Percentiles rank a stretch among this genome's conserved stretches.
These are phyloP conservation scores for Oreortyx pictus DNA, from an alignment of 2,797 vertebrate genomes.

Conservation along the genomic window DNA sequence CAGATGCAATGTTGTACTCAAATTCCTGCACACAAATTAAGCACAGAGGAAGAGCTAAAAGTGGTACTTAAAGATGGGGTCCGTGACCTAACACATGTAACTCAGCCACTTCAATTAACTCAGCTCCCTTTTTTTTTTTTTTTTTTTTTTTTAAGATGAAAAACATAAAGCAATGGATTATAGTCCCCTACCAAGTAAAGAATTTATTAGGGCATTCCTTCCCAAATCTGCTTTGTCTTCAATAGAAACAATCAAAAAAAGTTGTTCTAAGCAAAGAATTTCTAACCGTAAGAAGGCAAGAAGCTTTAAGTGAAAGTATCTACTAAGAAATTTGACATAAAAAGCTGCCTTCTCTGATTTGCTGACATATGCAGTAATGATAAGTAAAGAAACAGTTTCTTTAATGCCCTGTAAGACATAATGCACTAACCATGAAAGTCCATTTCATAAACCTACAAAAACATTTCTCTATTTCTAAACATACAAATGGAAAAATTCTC, in stretches of 20 bases:
- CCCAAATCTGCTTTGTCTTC: neutral
- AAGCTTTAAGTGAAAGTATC: neutral
- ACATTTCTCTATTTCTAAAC: neutral
- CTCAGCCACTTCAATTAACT: neutral
- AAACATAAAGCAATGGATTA: neutral
- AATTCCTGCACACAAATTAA: constrained; percentile 8
- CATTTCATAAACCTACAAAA: neutral
- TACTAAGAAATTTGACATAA: neutral
- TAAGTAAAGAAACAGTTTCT: neutral
- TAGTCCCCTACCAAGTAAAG: neutral
- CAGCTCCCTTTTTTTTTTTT: neutral
- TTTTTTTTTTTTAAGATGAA: too few relatives aligned
- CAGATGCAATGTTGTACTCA: neutral
- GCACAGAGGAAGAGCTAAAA: constrained; percentile 2
- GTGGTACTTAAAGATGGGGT: neutral
- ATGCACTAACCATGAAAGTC: neutral
- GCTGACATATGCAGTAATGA: neutral
- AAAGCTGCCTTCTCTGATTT: neutral
- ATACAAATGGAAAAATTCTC: neutral
- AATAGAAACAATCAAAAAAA: neutral
- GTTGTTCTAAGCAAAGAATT: neutral
- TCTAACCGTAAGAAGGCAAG: neutral
- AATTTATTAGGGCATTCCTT: neutral
- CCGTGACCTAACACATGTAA: neutral
- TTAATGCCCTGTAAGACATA: neutral